Conservation (phyloP, 2,888 invertebrate genomes). For the Standfussiana lucernea region DNA sequence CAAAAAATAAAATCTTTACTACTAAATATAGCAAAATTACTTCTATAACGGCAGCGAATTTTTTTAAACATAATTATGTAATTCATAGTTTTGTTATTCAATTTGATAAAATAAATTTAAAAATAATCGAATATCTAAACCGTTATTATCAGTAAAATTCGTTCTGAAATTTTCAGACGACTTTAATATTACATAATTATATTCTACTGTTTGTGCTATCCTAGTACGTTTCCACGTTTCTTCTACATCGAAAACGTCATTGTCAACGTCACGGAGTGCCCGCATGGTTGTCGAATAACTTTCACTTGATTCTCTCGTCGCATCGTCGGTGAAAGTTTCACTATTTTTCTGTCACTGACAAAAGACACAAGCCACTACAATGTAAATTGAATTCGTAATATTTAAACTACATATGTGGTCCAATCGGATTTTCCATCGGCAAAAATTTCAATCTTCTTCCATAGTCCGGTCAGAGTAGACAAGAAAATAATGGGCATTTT, state of each 20-base stretch:
- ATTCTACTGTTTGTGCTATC: slow-evolving; percentile 3
- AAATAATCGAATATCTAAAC: not conserved
- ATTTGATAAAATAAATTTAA: not conserved
- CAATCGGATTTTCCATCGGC: too few relatives aligned
- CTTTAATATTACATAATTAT: not conserved
- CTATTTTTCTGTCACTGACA: not conserved
- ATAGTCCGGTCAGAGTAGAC: too few relatives aligned
- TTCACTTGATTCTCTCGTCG: not conserved
- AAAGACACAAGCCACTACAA: not conserved
- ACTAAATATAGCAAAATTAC: too few relatives aligned
- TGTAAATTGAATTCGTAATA: not conserved
- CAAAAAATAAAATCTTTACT: not conserved
- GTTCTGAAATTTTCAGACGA: not conserved
- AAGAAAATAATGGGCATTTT: too few relatives aligned
- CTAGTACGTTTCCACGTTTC: slow-evolving; percentile 29
- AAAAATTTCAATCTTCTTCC: too few relatives aligned
- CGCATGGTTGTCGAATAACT: not conserved
- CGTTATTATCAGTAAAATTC: not conserved
- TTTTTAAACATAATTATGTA: too few relatives aligned
- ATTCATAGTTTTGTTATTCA: not conserved
- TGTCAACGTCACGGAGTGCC: not conserved
- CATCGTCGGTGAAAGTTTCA: not conserved
- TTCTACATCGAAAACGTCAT: slow-evolving; percentile 31
- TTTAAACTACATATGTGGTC: too few relatives aligned
- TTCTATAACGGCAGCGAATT: not conserved